These are phyloP conservation scores for Riparia riparia DNA, from an alignment of 2,113 vertebrate genomes.

Conservation along the genomic window DNA sequence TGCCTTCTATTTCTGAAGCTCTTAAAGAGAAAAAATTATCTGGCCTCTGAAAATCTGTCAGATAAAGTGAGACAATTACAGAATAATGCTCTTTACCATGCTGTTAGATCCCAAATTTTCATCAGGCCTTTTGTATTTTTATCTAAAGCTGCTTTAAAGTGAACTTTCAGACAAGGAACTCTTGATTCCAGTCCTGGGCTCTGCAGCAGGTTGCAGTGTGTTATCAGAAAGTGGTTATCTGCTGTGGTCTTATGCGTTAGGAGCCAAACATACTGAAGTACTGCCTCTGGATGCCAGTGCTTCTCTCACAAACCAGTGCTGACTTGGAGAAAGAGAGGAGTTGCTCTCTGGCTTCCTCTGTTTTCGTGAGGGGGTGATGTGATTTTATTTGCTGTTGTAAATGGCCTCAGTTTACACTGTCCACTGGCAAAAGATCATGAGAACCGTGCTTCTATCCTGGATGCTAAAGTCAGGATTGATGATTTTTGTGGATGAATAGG, in stretches of 20 bases:
- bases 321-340: background rate
- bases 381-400: background rate
- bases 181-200: background rate
- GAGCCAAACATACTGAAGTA: background rate
- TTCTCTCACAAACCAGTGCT: background rate
- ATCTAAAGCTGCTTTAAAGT: background rate
- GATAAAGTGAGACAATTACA: background rate
- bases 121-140: background rate
- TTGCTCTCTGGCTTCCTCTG: background rate
- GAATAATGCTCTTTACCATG: background rate
- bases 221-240: background rate
- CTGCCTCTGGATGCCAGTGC: background rate
- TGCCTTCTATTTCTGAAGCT: background rate
- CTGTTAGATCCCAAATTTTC: background rate
- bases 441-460: background rate
- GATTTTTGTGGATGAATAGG: background rate
- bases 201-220: background rate
- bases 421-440: background rate
- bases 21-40: background rate
- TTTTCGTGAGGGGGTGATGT: accelerated
- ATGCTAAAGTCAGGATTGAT: background rate
- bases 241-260: background rate
- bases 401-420: background rate
- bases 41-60: background rate
- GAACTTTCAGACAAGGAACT: background rate